These are phyloP conservation scores for Coreoperca whiteheadi DNA, from an alignment of 2,113 vertebrate species.

Conservation along the genomic window DNA sequence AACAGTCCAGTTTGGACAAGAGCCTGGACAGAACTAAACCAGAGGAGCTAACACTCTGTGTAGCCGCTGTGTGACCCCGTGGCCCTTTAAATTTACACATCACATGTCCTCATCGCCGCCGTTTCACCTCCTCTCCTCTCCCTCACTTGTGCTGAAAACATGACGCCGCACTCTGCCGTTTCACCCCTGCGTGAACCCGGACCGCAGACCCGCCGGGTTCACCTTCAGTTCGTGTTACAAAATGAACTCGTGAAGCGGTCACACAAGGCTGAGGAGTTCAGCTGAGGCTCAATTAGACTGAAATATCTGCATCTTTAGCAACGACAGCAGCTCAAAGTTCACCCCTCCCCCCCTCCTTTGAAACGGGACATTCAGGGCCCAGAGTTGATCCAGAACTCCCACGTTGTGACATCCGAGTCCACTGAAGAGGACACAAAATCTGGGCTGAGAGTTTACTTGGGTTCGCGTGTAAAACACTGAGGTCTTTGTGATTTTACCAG, in stretches of 20 bases:
- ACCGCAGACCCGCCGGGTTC: neutral
- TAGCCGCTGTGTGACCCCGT: too few species aligned
- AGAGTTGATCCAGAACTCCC: conserved; percentile 1
- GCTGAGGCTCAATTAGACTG: conserved; percentile 5
- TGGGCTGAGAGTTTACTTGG: neutral
- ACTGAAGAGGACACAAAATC: neutral
- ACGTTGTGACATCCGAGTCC: neutral
- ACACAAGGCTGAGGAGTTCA: neutral
- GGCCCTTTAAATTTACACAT: too few species aligned
- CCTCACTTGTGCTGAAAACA: conserved; percentile 3
- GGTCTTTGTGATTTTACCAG: too few species aligned
- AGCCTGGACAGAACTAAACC: too few species aligned
- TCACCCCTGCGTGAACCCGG: conserved; percentile 35
- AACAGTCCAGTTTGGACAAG: too few species aligned
- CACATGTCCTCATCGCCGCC: too few species aligned
- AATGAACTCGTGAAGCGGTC: conserved; percentile 13
- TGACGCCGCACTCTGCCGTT: neutral
- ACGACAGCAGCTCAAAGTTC: conserved; percentile 22
- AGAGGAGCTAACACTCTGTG: too few species aligned
- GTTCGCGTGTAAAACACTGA: too few species aligned
- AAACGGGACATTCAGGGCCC: neutral
- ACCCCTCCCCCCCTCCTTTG: neutral
- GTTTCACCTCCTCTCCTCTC: neutral
- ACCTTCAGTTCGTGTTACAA: neutral
- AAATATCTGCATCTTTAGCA: conserved; percentile 50